These are phyloP conservation scores for Papilio dardanus DNA, from an alignment of 1,140 invertebrate genomes.

Conservation along the genomic window DNA sequence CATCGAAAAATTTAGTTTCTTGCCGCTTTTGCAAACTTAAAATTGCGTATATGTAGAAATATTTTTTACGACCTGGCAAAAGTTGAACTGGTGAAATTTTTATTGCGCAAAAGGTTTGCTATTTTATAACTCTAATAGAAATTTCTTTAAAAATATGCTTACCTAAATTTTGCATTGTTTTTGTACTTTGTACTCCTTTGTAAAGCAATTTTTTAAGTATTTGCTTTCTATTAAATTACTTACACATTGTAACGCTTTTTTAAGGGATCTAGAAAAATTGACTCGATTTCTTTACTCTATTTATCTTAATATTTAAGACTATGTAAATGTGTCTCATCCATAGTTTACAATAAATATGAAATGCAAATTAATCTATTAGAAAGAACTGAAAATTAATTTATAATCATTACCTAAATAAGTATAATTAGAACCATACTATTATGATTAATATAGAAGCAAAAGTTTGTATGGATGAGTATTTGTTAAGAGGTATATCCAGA, in stretches of 20 bases:
- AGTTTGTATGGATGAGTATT: too few species aligned
- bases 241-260: neutral
- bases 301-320: too few species aligned
- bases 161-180: constrained; percentile 41
- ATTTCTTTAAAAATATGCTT: constrained; percentile 52
- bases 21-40: constrained; percentile 55
- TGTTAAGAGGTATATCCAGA: too few species aligned
- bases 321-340: too few species aligned
- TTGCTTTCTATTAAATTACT: constrained; percentile 9
- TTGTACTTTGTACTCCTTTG: neutral
- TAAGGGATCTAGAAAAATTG: too few species aligned
- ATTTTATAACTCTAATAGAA: constrained; percentile 48
- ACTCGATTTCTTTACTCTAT: too few species aligned
- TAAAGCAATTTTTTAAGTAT: neutral
- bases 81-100: constrained; percentile 59
- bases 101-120: constrained; percentile 60
- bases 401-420: too few species aligned
- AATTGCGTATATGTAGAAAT: constrained; percentile 57
- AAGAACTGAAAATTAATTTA: too few species aligned
- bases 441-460: too few species aligned
- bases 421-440: too few species aligned
- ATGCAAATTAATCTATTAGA: too few species aligned
- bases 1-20: constrained; percentile 43
- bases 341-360: too few species aligned
- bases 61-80: constrained; percentile 47